phyloP scores from a whole-genome alignment of 2,797 vertebrate species.

The Molothrus ater region DNA sequence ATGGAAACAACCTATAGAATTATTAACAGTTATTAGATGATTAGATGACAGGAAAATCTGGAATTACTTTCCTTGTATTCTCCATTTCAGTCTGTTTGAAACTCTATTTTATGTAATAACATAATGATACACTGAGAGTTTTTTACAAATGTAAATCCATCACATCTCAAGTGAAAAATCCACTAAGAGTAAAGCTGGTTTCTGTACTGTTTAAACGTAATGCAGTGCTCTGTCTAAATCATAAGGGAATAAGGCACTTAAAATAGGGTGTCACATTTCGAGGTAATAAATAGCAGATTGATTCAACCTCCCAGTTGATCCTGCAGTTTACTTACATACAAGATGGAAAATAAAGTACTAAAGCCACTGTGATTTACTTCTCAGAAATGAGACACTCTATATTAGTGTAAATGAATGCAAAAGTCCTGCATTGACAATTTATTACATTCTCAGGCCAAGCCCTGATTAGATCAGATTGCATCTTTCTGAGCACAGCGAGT shows the following conservation, averaged over 20 bases:
- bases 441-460: constrained; percentile 72
- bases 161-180: constrained; percentile 51
- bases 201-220: constrained; percentile 81
- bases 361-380: constrained; percentile 87
- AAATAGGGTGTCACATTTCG: constrained; percentile 95
- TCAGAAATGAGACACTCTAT: constrained; percentile 87
- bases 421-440: constrained; percentile 84
- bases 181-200: constrained; percentile 74
- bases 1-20: not conserved
- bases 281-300: constrained; percentile 99
- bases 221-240: constrained; percentile 85
- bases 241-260: constrained; percentile 90
- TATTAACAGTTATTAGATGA: not conserved
- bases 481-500: not conserved
- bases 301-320: constrained; percentile 94
- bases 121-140: constrained; percentile 62
- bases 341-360: constrained; percentile 89
- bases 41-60: not conserved
- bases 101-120: constrained; percentile 50
- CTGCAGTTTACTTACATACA: constrained; percentile 88
- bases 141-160: constrained; percentile 76
- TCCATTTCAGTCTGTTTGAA: constrained; percentile 47
- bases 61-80: constrained; percentile 16
- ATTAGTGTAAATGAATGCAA: constrained; percentile 85
- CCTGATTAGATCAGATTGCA: constrained; percentile 72